A percentile compares a stretch with the other conserved stretches of the same genome.
phyloP scores from a whole-genome alignment of 2,888 invertebrate genomes.

The Troides oblongomaculatus region DNA sequence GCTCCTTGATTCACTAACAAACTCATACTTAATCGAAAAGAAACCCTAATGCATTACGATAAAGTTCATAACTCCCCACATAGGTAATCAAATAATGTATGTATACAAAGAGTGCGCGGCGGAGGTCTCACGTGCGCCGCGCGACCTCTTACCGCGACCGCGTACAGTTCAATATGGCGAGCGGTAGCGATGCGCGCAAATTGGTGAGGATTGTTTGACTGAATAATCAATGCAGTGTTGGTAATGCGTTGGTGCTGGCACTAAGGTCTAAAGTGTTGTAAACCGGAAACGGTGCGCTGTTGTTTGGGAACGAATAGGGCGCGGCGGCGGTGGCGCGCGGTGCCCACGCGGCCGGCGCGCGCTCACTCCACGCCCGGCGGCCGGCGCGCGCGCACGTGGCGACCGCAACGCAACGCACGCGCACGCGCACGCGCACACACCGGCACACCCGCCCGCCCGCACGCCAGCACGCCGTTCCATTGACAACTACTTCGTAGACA shows the following conservation, averaged over 20 bases:
- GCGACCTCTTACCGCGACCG: conserved; percentile 28
- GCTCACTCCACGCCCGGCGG: conserved; percentile 71
- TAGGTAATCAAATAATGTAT: conserved; percentile 29
- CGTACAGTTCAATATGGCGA: conserved; percentile 22
- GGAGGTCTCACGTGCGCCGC: conserved; percentile 7
- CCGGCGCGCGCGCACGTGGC: conserved; percentile 75
- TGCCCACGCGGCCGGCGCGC: conserved; percentile 66
- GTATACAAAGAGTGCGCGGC: conserved; percentile 14
- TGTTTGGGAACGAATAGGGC: conserved; percentile 38
- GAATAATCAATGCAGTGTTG: conserved; percentile 20
- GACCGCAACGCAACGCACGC: conserved; percentile 58
- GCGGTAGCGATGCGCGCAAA: conserved; percentile 15
- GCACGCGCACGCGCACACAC: conserved; percentile 57
- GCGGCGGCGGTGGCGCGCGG: conserved; percentile 51
- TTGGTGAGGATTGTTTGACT: conserved; percentile 23
- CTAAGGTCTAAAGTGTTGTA: conserved; percentile 36
- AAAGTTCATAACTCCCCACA: conserved; percentile 29
- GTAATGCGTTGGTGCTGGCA: conserved; percentile 10
- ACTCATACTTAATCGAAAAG: conserved; percentile 31
- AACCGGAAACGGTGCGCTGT: conserved; percentile 1
- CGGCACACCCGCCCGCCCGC: conserved; percentile 73
- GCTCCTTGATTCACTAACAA: conserved; percentile 50
- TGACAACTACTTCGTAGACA: too few relatives aligned
- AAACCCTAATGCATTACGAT: conserved; percentile 28
- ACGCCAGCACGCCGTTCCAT: conserved; percentile 29